Base-by-base conservation (phyloP, 2,888 invertebrate genomes). In the Auanema sp. region DNA sequence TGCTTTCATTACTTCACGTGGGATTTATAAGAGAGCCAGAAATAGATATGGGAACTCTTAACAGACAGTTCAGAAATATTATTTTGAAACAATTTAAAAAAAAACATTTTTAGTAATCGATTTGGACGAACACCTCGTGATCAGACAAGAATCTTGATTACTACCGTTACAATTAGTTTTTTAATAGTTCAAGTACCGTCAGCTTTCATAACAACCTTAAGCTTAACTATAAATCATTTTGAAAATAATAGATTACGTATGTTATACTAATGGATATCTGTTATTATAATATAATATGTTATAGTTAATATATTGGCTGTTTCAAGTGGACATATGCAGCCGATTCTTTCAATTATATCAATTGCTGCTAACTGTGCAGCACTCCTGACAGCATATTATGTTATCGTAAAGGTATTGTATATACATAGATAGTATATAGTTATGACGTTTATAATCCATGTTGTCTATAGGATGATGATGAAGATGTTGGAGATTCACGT, bases 101-200 rank as follows among this genome's bases (percentile, higher is more conserved):
- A 49, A 16, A 16, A 10, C 21, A 41, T 11, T 58, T 76, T 65
- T 65, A 81, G 81, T 60, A 83, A 81, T 64, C 78, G 81, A n/a
- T 81, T 81, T 60, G 81, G 81, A 21, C 68, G 81, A 52, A 79
- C 81, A 1, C 81, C 81, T 8, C 71, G 81, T n/a, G 81, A 81
- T 57, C 80, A 80, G 41, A 80, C 80, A 2, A 67, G 80, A 12
- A 83, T 81, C 24, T 70, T 81, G 16, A 81, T 81, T 47, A 81
- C 81, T 18, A 80, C 82, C 10, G 82, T 81, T 8, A 83, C 80
- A 16, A 76, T 81, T 10, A 77, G 79, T 56, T 81, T 81, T 64
- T 72, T 82, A 8, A 71, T 83, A 41, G 82, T 81, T 56, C 79
- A 81, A 69, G 74, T 81, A 50, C 81, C 81, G 10, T 79, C 81